Base-by-base conservation (phyloP, 2,113 vertebrate species). In the Pavo muticus region DNA sequence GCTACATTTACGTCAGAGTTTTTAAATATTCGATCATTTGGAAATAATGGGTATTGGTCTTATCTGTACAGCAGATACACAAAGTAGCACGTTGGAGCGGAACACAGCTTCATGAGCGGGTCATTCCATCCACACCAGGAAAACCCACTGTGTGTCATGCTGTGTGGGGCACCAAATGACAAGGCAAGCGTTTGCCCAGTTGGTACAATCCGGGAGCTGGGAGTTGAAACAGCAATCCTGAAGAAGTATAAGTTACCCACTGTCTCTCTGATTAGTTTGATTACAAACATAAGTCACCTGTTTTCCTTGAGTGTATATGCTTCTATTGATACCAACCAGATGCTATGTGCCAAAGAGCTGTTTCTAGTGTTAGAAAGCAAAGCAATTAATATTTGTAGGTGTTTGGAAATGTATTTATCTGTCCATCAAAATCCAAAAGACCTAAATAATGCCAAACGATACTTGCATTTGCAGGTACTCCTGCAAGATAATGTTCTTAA, bases 281-380 rank as follows among this genome's bases (percentile, higher is more conserved):
- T 88, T 91, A 90, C 57, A 84, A 65, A 48, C 79, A 88, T 37
- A 71, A 96, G 44, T 90, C 63, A 74, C 79, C n/a, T 82, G 57
- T 48, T 90, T 72, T 91, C 42, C 44, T 52, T 68, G 56, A 63
- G 37, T 65, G 65, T 45, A 21, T 68, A 17, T 37, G 32, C 56
- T 23, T 72, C 84, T 80, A 54, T 82, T 88, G 84, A 95, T 90
- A 78, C 76, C 57, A 86, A 78, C 15, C 0, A 11, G 72, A 63
- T n/a, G 72, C 81, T 88, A 90, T 82, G 75, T 93, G 79, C 76
- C 67, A 68, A 13, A 14, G 59, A 71, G 57, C 25, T 42, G 27
- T 15, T 91, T 90, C 91, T 76, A 94, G 29, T 82, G 61, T 57
- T 5, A 72, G 44, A 86, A 86, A 91, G 61, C 69, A 78, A 30